These are phyloP conservation scores for Pinna nobilis DNA, from an alignment of 1,140 invertebrate genomes.

Conservation along the genomic window DNA sequence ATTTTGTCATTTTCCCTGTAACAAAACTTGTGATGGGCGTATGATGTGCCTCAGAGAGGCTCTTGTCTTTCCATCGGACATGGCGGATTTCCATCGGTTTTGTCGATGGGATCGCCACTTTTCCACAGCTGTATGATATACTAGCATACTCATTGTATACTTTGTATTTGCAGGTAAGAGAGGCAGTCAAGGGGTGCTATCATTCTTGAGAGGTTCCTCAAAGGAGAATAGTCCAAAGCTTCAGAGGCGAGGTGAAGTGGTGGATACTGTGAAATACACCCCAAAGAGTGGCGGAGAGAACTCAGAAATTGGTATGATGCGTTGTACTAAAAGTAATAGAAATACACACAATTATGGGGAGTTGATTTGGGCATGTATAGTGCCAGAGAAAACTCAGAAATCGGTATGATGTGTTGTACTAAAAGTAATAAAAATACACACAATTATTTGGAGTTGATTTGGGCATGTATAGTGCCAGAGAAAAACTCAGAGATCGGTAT, in stretches of 20 bases:
- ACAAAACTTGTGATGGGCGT: too few relatives aligned
- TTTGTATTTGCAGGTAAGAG: constrained; percentile 23
- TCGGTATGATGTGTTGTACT: too few relatives aligned
- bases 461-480: too few relatives aligned
- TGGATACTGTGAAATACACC: constrained; percentile 65
- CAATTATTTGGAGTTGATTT: not conserved
- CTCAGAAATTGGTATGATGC: constrained; percentile 44
- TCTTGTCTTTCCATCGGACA: not conserved
- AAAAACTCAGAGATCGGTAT: too few relatives aligned
- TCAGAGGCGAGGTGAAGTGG: constrained; percentile 28
- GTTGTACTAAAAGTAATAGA: not conserved
- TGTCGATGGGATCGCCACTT: too few relatives aligned
- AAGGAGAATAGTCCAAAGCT: constrained; percentile 47
- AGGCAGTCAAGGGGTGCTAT: constrained; percentile 53
- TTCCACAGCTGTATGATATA: too few relatives aligned
- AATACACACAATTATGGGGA: not conserved
- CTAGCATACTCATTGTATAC: not conserved
- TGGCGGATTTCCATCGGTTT: too few relatives aligned
- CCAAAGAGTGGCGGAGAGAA: constrained; percentile 57
- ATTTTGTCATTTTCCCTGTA: too few relatives aligned
- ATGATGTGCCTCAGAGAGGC: too few relatives aligned
- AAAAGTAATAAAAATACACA: not conserved
- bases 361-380: not conserved
- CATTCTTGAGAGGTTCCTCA: constrained; percentile 59
- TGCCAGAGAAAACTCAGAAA: too few relatives aligned